Conservation (phyloP, 23 tunicate genomes). For the Botrylloides violaceus region DNA sequence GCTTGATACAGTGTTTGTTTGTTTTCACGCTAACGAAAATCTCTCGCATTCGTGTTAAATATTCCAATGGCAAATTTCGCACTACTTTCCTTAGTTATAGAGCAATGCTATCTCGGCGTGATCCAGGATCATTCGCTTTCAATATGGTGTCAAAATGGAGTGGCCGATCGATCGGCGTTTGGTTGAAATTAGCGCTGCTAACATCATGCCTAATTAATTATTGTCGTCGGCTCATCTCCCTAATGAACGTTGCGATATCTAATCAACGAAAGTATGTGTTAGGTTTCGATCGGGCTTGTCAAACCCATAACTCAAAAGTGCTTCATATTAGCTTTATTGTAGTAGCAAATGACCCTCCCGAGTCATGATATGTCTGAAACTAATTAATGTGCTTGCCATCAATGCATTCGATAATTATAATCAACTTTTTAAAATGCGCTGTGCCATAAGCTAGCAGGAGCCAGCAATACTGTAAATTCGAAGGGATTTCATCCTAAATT, state of each 20-base stretch:
- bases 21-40: not conserved
- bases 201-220: not conserved
- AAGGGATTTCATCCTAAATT: too few relatives aligned
- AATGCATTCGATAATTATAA: too few relatives aligned
- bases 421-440: too few relatives aligned
- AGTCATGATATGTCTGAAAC: not conserved
- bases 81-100: not conserved
- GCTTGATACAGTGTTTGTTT: not conserved
- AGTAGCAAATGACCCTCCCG: not conserved
- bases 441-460: too few relatives aligned
- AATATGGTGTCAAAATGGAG: not conserved
- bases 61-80: not conserved
- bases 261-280: not conserved
- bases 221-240: not conserved
- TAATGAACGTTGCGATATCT: not conserved
- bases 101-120: not conserved
- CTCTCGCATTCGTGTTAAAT: not conserved
- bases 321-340: not conserved
- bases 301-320: not conserved
- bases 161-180: not conserved
- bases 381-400: too few relatives aligned
- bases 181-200: not conserved
- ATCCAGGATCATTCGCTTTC: not conserved
- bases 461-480: too few relatives aligned
- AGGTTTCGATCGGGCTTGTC: not conserved